These are phyloP conservation scores for Schrankia costaestrigalis DNA, from an alignment of 2,888 invertebrate genomes.

Conservation along the genomic window DNA sequence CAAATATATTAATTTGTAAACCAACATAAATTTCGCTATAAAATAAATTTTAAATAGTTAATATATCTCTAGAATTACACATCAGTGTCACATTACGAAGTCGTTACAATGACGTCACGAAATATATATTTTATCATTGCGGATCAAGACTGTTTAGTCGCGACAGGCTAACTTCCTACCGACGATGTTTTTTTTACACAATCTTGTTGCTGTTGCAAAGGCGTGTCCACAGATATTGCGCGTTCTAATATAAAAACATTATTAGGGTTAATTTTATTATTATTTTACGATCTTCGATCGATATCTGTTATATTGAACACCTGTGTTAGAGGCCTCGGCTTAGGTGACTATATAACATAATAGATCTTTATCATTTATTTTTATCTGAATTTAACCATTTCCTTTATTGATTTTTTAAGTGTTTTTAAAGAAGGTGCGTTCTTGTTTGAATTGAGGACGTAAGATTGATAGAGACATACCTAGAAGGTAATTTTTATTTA, in stretches of 20 bases:
- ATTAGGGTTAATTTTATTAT: constrained; percentile 3
- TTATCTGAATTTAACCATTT: no score
- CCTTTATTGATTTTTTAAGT: no score
- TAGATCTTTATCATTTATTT: no score
- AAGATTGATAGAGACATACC: no score
- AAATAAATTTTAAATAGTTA: background rate
- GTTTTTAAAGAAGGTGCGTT: no score
- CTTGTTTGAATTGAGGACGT: no score
- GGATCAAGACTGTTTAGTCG: constrained; percentile 59
- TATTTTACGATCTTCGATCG: constrained; percentile 5
- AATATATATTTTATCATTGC: constrained; percentile 32
- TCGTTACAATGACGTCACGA: constrained; percentile 27
- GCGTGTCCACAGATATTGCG: constrained; percentile 47
- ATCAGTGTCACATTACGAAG: constrained; percentile 18
- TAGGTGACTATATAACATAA: constrained; percentile 1
- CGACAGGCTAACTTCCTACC: constrained; percentile 76
- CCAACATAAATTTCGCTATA: background rate
- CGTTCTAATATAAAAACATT: constrained; percentile 12
- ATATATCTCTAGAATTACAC: no score
- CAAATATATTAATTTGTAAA: no score
- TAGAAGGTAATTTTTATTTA: no score
- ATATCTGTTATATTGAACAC: constrained; percentile 1
- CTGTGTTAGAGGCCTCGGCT: background rate
- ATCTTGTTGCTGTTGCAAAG: constrained; percentile 74
- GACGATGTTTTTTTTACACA: constrained; percentile 79